Base-by-base conservation (phyloP, 2,797 vertebrate species). In the Mycteria americana region DNA sequence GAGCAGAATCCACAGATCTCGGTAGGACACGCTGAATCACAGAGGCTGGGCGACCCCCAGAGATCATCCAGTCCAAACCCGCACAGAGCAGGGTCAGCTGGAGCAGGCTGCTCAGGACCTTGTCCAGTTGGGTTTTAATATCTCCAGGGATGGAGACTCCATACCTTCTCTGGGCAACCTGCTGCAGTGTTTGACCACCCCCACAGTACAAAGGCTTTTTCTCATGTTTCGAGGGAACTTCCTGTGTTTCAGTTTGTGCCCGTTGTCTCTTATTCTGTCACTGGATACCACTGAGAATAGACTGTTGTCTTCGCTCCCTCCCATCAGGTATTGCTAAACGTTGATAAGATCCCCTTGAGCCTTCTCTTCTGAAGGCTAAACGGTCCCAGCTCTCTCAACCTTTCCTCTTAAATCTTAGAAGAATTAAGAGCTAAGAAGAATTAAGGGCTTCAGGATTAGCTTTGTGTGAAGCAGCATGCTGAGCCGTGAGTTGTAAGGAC, bases 401-500 rank as follows among this genome's bases (percentile, higher is more conserved):
- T 39, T 21, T 53, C 37, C 33, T 68, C 28, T 68, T 30, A 30
- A 28, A 19, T 63, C 41, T 35, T 21, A 13, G 12, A 43, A 45
- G 45, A 45, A 30, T 10, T 7, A 54, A 18, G 77, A 56, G 7
- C 25, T 37, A 28, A 23, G 62, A 39, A 37, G 50, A 10, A 19
- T 23, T 12, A 6, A 46, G 62, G 30, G 25, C 16, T 24, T 31
- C 48, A 28, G 70, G 22, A 15, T 5, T 6, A 21, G 59, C 51
- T 59, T 17, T 39, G 80, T 5, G 28, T 33, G 79, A 17, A 27
- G 70, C 63, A 27, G 56, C 28, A 1, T 19, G 21, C 59, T 6
- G 30, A 30, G n/a, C 3, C 0, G 33, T 11, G n/a, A 41, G 74
- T 4, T 0, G 7, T 21, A 30, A 30, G 75, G 65, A 5, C 76